Evolutionary conservation across 2,113 vertebrate genomes (phyloP).

Genomic region (Pyxicephalus adspersus): DNA sequence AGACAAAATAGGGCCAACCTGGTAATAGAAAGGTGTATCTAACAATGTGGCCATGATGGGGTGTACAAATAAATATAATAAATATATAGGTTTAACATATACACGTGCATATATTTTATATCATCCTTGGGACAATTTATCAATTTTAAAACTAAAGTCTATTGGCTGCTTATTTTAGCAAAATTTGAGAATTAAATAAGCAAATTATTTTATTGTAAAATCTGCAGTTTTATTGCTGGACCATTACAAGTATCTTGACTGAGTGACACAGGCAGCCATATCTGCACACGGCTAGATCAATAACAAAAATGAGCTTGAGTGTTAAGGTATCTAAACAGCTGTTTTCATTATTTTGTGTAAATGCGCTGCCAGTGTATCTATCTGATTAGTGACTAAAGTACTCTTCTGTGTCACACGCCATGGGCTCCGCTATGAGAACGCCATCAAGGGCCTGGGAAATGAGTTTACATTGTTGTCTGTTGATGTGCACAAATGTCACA

Average conservation of each 20-base stretch:
- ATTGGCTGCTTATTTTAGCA: slow-evolving; percentile 88
- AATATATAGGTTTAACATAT: too few species aligned
- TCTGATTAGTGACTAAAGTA: slow-evolving; percentile 84
- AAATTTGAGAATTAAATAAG: slow-evolving; percentile 79
- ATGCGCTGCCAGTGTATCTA: slow-evolving; percentile 82
- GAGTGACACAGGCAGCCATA: slow-evolving; percentile 82
- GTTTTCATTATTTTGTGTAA: slow-evolving; percentile 87
- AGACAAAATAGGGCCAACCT: too few species aligned
- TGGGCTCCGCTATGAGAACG: slow-evolving; percentile 74
- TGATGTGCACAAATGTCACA: slow-evolving; percentile 81
- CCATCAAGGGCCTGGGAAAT: slow-evolving; percentile 79
- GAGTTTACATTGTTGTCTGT: slow-evolving; percentile 80
- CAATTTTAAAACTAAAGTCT: slow-evolving; percentile 76
- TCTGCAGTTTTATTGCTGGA: slow-evolving; percentile 86
- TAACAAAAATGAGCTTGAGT: slow-evolving; percentile 80
- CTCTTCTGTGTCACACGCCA: slow-evolving; percentile 81
- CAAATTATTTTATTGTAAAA: slow-evolving; percentile 84
- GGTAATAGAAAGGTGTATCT: too few species aligned
- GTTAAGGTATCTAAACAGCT: slow-evolving; percentile 90
- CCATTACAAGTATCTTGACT: slow-evolving; percentile 82
- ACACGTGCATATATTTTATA: too few species aligned
- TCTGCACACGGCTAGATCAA: slow-evolving; percentile 80
- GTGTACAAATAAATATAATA: too few species aligned
- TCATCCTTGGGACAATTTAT: too few species aligned
- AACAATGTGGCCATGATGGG: too few species aligned